Evolutionary conservation across 2,888 invertebrate species (phyloP).

Genomic region (Mythimna loreyi): DNA sequence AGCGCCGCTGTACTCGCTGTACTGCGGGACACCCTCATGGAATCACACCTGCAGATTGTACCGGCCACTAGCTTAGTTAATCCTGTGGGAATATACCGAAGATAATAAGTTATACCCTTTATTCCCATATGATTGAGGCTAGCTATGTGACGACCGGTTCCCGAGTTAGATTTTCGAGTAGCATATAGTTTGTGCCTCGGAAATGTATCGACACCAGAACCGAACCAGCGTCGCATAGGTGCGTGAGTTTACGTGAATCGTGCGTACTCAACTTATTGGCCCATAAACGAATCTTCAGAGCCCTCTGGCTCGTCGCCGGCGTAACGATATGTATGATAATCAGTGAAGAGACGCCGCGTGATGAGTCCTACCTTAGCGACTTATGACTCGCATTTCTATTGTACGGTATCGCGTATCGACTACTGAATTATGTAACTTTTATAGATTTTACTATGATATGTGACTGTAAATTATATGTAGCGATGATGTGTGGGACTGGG

Average conservation of each 20-base stretch:
- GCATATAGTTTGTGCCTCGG: slow-evolving; percentile 28
- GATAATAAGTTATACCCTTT: slow-evolving; percentile 4
- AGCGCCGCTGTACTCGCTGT: slow-evolving; percentile 8
- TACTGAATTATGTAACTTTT: slow-evolving; percentile 44
- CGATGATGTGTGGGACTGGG: slow-evolving; percentile 34
- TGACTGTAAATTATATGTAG: slow-evolving; percentile 34
- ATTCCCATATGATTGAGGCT: slow-evolving; percentile 16
- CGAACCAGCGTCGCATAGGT: slow-evolving; percentile 19
- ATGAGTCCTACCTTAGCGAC: slow-evolving; percentile 25
- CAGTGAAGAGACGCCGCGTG: slow-evolving; percentile 11
- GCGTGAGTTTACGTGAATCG: slow-evolving; percentile 12
- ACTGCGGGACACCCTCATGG: slow-evolving; percentile 7
- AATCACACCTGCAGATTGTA: slow-evolving; percentile 18
- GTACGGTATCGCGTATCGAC: slow-evolving; percentile 39
- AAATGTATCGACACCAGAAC: slow-evolving; percentile 7
- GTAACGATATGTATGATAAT: slow-evolving; percentile 4
- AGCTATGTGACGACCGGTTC: slow-evolving; percentile 17
- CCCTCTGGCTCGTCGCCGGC: slow-evolving; percentile 9
- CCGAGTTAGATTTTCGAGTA: slow-evolving; percentile 14
- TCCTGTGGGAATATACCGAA: slow-evolving; percentile 24
- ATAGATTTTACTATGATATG: slow-evolving; percentile 40
- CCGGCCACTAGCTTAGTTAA: slow-evolving; percentile 17
- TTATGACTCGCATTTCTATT: slow-evolving; percentile 37
- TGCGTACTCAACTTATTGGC: slow-evolving; percentile 1
- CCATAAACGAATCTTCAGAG: slow-evolving; percentile 10